These are phyloP conservation scores for Protaetia brevitarsis DNA, from an alignment of 1,140 invertebrate genomes.

Conservation along the genomic window DNA sequence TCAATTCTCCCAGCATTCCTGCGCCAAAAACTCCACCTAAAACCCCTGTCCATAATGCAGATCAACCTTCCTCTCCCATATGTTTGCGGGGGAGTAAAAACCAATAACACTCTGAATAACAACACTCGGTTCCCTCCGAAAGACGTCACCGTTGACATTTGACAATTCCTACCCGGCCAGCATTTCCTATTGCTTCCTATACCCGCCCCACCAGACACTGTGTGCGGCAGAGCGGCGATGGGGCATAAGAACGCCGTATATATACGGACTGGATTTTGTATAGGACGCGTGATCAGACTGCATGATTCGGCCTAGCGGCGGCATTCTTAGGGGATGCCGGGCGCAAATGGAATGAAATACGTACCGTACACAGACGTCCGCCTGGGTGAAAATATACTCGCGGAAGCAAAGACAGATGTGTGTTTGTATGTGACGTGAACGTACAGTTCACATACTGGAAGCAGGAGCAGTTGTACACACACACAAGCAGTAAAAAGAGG, in stretches of 20 bases:
- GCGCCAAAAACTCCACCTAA: no score
- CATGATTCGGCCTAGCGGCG: neutral
- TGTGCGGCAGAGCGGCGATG: neutral
- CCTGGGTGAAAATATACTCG: no score
- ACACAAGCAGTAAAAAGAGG: no score
- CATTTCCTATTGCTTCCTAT: neutral
- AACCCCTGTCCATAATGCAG: no score
- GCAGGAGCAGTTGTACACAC: no score
- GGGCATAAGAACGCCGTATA: no score
- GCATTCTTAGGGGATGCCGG: neutral
- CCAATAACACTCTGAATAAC: neutral
- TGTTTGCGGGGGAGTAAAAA: neutral
- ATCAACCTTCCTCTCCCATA: no score
- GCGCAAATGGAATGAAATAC: neutral
- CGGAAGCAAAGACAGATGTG: no score
- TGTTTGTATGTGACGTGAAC: no score
- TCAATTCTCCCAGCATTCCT: no score
- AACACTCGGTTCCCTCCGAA: neutral
- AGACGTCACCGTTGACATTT: neutral
- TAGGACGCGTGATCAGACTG: neutral
- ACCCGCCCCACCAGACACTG: neutral
- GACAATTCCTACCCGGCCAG: neutral
- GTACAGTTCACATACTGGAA: no score
- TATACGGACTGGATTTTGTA: neutral
- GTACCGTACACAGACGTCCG: neutral